Evolutionary conservation across 2,113 vertebrate genomes (phyloP).

Genomic region (Oenanthe oenanthe): DNA sequence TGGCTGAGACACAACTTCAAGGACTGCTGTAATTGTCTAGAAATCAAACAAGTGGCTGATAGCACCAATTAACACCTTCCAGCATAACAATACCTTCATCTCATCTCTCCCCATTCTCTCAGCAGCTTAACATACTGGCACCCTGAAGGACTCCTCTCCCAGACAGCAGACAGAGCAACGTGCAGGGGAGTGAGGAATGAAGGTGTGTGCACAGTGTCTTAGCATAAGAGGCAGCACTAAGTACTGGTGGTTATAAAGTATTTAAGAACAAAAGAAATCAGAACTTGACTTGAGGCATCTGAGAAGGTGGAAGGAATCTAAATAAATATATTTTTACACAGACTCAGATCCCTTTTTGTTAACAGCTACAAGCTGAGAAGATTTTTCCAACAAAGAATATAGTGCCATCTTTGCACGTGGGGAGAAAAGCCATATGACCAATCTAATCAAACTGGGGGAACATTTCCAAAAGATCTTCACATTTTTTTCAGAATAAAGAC

Average conservation of each 20-base stretch:
- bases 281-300: not conserved
- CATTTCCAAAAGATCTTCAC: not conserved
- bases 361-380: not conserved
- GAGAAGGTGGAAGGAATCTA: not conserved
- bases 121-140: conserved; percentile 53
- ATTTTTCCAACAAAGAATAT: not conserved
- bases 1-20: conserved; percentile 45
- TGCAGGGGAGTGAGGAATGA: not conserved
- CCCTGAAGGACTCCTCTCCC: not conserved
- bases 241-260: not conserved
- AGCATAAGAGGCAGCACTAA: not conserved
- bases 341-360: not conserved
- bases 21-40: conserved; percentile 43
- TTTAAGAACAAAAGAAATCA: not conserved
- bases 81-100: conserved; percentile 67
- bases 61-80: conserved; percentile 66
- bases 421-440: not conserved
- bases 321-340: not conserved
- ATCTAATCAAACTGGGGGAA: not conserved
- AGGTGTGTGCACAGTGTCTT: not conserved
- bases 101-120: conserved; percentile 40
- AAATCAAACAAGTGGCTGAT: conserved; percentile 65
- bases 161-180: conserved; percentile 1
- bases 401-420: not conserved
- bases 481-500: not conserved